Percentiles rank a stretch among this genome's conserved stretches.
phyloP scores from a whole-genome alignment of 2,113 vertebrate species.

The Dicrurus megarhynchus region DNA sequence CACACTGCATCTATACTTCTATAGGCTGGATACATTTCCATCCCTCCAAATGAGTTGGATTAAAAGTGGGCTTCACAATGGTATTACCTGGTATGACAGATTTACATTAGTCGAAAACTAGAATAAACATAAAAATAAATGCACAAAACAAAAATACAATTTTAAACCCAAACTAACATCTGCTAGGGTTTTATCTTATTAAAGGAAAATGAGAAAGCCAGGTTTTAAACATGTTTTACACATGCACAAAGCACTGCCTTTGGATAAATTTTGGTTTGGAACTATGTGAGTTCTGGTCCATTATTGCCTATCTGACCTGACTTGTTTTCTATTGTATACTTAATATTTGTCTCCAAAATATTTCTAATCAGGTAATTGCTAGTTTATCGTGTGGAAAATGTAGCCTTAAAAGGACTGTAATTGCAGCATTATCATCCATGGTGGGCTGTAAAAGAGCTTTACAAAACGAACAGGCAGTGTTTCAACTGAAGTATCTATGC shows the following conservation, averaged over 20 bases:
- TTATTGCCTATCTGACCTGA: constrained; percentile 45
- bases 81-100: neutral
- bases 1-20: neutral
- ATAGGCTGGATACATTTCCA: neutral
- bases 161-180: neutral
- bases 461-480: constrained; percentile 30
- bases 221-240: neutral
- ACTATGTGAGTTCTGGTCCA: constrained; percentile 26
- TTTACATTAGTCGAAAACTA: neutral
- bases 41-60: neutral
- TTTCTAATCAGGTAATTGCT: constrained; percentile 69
- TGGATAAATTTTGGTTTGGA: constrained; percentile 29
- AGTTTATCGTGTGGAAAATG: constrained; percentile 62
- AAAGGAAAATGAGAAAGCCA: neutral
- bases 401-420: constrained; percentile 57
- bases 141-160: neutral
- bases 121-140: neutral
- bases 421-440: constrained; percentile 57
- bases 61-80: neutral
- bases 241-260: neutral
- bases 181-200: neutral
- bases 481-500: neutral
- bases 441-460: constrained; percentile 51
- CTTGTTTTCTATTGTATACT: constrained; percentile 50
- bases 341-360: constrained; percentile 53